phyloP scores from a whole-genome alignment of 2,113 vertebrate species.

The Carlito syrichta region DNA sequence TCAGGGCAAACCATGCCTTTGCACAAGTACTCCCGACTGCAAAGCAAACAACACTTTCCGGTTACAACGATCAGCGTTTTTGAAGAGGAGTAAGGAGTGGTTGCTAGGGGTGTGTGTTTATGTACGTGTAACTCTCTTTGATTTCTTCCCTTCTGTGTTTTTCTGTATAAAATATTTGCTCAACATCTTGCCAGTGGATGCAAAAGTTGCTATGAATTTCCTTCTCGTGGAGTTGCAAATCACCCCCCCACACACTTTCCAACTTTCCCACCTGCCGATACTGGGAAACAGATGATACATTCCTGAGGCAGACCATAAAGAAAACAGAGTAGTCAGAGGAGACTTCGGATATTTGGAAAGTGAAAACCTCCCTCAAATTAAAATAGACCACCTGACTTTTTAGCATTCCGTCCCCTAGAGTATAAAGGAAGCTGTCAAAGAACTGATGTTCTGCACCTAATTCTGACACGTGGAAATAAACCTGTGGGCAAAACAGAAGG shows the following conservation, averaged over 20 bases:
- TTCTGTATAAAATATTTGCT: background rate
- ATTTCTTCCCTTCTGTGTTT: background rate
- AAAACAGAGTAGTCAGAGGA: background rate
- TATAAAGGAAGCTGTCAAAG: background rate
- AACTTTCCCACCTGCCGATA: background rate
- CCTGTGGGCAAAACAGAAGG: background rate
- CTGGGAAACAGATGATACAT: background rate
- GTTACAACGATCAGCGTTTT: background rate
- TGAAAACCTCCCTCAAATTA: background rate
- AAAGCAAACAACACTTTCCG: background rate
- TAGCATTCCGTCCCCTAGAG: background rate
- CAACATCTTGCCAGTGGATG: background rate
- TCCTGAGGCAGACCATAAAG: background rate
- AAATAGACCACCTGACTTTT: background rate
- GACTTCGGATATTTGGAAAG: background rate
- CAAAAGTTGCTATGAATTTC: slow-evolving; percentile 3
- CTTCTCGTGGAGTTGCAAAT: background rate
- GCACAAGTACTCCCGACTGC: background rate
- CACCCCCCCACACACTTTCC: background rate
- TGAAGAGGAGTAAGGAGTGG: background rate
- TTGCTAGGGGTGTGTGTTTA: background rate
- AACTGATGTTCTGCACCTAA: background rate
- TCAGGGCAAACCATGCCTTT: background rate
- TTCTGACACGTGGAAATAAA: background rate
- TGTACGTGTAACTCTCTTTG: background rate